Conservation (phyloP, 2,888 invertebrate species). For the Drosophila demipolita region DNA sequence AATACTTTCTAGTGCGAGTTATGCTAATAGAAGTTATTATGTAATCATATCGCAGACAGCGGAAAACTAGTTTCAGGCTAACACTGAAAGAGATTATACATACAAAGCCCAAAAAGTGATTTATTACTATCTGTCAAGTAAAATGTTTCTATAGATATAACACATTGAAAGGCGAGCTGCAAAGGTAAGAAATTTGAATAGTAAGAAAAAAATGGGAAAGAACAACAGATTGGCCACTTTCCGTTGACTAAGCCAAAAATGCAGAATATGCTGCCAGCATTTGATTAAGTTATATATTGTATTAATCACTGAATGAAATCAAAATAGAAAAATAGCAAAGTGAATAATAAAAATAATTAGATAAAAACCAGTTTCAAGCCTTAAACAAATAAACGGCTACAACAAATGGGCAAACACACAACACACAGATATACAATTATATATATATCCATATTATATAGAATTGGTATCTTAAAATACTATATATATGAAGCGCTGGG, state of each 20-base stretch:
- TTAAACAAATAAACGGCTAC: conserved; percentile 65
- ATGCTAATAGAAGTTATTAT: conserved; percentile 48
- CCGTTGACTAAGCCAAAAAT: conserved; percentile 31
- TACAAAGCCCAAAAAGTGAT: conserved; percentile 58
- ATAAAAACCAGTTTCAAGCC: conserved; percentile 72
- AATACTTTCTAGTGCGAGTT: conserved; percentile 61
- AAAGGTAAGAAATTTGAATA: conserved; percentile 43
- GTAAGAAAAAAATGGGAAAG: conserved; percentile 14
- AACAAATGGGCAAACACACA: conserved; percentile 56
- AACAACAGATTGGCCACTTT: conserved; percentile 27
- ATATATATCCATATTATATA: conserved; percentile 8
- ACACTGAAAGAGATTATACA: conserved; percentile 6
- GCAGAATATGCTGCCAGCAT: conserved; percentile 35
- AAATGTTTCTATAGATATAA: conserved; percentile 55
- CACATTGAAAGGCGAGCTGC: conserved; percentile 38
- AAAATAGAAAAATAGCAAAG: conserved; percentile 48
- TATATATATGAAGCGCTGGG: conserved; percentile 12
- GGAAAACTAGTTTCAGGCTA: conserved; percentile 38
- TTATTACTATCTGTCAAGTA: conserved; percentile 69
- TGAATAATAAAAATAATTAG: conserved; percentile 69
- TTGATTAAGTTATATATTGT: conserved; percentile 56
- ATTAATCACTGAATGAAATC: conserved; percentile 44
- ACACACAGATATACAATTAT: conserved; percentile 13
- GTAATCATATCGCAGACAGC: conserved; percentile 36
- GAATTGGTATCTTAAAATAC: conserved; percentile 17